Conservation (phyloP, 2,113 vertebrate genomes). For the Bombycilla garrulus region DNA sequence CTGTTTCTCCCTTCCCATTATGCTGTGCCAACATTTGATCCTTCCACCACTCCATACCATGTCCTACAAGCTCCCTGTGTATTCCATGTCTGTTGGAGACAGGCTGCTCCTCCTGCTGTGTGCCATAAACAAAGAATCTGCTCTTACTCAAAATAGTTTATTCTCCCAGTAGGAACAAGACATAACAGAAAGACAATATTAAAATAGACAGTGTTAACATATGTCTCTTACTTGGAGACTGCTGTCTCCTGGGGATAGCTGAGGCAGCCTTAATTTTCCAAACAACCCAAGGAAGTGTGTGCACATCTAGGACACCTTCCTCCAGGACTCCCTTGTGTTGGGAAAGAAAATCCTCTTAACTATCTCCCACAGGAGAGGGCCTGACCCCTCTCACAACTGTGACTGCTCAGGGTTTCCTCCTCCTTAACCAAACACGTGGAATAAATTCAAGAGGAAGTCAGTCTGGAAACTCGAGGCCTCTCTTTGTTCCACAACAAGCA, state of each 20-base stretch:
- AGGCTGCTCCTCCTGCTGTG: neutral
- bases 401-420: neutral
- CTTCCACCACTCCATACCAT: rapidly evolving
- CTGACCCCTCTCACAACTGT: rapidly evolving
- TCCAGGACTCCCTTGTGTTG: neutral
- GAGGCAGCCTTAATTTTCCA: neutral
- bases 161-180: conserved; percentile 3
- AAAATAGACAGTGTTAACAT: neutral
- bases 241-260: neutral
- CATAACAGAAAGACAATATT: neutral
- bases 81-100: neutral
- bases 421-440: neutral
- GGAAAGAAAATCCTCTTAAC: neutral
- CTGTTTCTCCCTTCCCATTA: neutral
- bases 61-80: neutral
- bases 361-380: neutral
- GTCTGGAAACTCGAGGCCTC: neutral
- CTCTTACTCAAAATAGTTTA: neutral
- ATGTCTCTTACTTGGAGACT: neutral
- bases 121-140: neutral
- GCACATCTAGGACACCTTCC: neutral
- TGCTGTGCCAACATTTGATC: neutral
- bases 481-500: neutral
- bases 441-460: neutral
- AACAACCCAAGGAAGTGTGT: neutral